phyloP scores from a whole-genome alignment of 2,888 invertebrate genomes.

The Acrobasis suavella region DNA sequence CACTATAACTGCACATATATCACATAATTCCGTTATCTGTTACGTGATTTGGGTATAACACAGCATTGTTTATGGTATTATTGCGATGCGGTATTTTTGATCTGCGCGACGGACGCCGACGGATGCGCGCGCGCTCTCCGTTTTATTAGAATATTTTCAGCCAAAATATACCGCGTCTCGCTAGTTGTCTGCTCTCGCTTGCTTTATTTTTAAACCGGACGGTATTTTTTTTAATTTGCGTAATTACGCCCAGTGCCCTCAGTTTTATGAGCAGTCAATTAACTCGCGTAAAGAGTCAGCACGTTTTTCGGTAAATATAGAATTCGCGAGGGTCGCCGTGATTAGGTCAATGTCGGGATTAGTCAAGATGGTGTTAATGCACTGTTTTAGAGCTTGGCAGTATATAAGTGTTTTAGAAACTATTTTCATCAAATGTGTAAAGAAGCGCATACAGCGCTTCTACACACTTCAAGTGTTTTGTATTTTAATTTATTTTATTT shows the following conservation, averaged over 20 bases:
- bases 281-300: slow-evolving; percentile 16
- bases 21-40: slow-evolving; percentile 27
- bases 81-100: slow-evolving; percentile 28
- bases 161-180: slow-evolving; percentile 43
- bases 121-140: slow-evolving; percentile 35
- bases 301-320: slow-evolving; percentile 8
- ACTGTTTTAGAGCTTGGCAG: slow-evolving; percentile 14
- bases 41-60: not conserved
- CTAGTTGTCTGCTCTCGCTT: slow-evolving; percentile 46
- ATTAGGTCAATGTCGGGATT: slow-evolving; percentile 16
- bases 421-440: not conserved
- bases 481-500: too few relatives aligned
- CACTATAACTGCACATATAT: slow-evolving; percentile 21
- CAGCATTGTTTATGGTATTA: not conserved
- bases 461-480: too few relatives aligned
- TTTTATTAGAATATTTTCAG: slow-evolving; percentile 47
- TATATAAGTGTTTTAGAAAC: slow-evolving; percentile 2
- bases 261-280: slow-evolving; percentile 46
- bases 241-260: slow-evolving; percentile 45
- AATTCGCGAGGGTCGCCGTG: not conserved
- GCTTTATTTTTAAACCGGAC: slow-evolving; percentile 56
- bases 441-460: too few relatives aligned
- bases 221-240: slow-evolving; percentile 49
- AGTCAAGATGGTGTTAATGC: slow-evolving; percentile 4
- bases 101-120: slow-evolving; percentile 26